Evolutionary conservation across 2,113 vertebrate genomes (phyloP), one percentile per base, ranked within the genome.

Genomic region (Chrysemys picta): DNA sequence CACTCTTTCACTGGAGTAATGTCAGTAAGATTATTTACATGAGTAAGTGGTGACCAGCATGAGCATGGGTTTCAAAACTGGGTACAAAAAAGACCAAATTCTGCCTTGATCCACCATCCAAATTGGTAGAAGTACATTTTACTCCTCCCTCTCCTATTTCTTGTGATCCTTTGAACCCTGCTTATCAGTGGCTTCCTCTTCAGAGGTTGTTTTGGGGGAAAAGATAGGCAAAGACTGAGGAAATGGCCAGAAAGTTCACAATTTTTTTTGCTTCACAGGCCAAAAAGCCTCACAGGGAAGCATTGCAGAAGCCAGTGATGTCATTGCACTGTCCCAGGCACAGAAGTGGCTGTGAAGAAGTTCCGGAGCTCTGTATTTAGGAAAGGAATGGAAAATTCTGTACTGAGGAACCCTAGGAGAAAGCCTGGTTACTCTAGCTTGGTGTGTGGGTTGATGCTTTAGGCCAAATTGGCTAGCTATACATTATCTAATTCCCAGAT

Each of bases 181-280:
- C 45, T 29, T 49, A 25, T 25, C 27, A 1, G 1, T 53, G 35
- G 57, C 9, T 57, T 25, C 25, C 24, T 17, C 2, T 75, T 4
- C 1, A 0, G 10, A 49, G 11, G 11, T 52, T 29, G 21, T 57
- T 47, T 10, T 38, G 1, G 3, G 2, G 2, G 10, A 29, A 54
- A 56, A 82, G 35, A 65, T n/a, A 65, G 7, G 31, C 14, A 16
- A 6, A 87, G 1, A 87, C 9, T 11, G 88, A 72, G 35, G 3
- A 35, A 2, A 45, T 50, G 16, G 4, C 19, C 80, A 17, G 42
- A 88, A 91, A 84, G 50, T 8, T 27, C 0, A 0, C 10, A 14
- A 75, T 56, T 49, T 9, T 25, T 11, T 3, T 45, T 19, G 38
- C 65, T 38, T 56, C 9, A 2, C 25, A 86, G 19, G 49, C 21